Percentiles rank a stretch among this genome's conserved stretches.
Evolutionary conservation across 2,888 invertebrate species (phyloP).

Genomic region (Ellobium chinense): DNA sequence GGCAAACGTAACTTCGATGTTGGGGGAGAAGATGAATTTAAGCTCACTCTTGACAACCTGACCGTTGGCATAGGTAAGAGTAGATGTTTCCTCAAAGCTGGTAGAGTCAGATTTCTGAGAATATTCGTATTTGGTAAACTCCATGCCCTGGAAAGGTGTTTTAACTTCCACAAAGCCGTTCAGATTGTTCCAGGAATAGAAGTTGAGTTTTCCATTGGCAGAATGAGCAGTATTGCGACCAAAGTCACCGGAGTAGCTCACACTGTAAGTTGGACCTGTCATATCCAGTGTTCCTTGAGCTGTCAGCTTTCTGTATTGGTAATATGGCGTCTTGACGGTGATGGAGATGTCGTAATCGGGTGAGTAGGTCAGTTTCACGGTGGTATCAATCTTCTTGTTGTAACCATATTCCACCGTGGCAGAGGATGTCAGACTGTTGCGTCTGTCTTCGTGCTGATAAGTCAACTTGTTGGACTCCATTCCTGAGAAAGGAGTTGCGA

Average conservation of each 20-base stretch:
- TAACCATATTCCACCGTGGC: slow-evolving; percentile 25
- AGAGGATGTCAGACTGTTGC: slow-evolving; percentile 30
- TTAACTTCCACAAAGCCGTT: background rate
- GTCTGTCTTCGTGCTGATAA: slow-evolving; percentile 31
- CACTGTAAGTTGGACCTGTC: background rate
- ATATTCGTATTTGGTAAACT: background rate
- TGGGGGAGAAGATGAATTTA: slow-evolving; percentile 24
- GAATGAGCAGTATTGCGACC: background rate
- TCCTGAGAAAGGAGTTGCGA: slow-evolving; percentile 40
- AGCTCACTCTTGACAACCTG: slow-evolving; percentile 12
- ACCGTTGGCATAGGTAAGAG: slow-evolving; percentile 5
- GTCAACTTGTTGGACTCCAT: slow-evolving; percentile 32
- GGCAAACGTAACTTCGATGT: slow-evolving; percentile 21
- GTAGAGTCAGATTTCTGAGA: background rate
- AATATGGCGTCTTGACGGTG: slow-evolving; percentile 56
- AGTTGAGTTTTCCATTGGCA: background rate
- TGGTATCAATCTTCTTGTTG: slow-evolving; percentile 6
- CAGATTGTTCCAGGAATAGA: background rate
- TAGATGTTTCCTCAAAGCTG: background rate
- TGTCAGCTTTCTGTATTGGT: slow-evolving; percentile 33
- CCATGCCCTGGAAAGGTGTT: background rate
- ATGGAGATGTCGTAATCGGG: slow-evolving; percentile 43
- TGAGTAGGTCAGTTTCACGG: background rate
- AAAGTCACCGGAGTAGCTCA: background rate
- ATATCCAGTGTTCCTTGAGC: slow-evolving; percentile 20